A percentile compares a stretch with the other conserved stretches of the same genome.
phyloP scores from a whole-genome alignment of 1,140 invertebrate species.

The Metopolophium dirhodum region DNA sequence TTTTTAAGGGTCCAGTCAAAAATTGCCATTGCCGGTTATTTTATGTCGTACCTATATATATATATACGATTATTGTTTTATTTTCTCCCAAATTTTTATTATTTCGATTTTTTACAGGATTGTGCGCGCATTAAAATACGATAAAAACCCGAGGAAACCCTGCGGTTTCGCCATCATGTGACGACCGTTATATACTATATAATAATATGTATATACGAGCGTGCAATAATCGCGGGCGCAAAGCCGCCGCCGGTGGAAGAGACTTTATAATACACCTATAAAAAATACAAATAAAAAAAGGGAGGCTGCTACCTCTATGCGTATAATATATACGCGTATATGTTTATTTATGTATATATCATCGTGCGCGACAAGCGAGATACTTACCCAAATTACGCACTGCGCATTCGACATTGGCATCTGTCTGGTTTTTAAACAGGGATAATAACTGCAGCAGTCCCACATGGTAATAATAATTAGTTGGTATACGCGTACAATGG shows the following conservation, averaged over 20 bases:
- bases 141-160: background rate
- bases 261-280: background rate
- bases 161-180: background rate
- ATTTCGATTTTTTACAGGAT: background rate
- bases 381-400: background rate
- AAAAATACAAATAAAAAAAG: background rate
- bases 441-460: background rate
- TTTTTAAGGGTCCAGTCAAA: background rate
- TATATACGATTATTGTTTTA: background rate
- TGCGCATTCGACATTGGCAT: background rate
- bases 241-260: background rate
- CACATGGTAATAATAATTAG: no score
- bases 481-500: background rate
- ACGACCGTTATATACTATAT: background rate
- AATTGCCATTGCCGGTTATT: background rate
- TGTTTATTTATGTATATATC: background rate
- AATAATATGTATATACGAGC: background rate
- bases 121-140: background rate
- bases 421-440: background rate
- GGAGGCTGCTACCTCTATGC: background rate
- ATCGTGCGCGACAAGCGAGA: background rate
- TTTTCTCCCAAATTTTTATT: slow-evolving; percentile 4
- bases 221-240: background rate
- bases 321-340: background rate
- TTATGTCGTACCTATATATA: background rate